phyloP scores from a whole-genome alignment of 2,797 vertebrate species.

The Chloroceryle inda region DNA sequence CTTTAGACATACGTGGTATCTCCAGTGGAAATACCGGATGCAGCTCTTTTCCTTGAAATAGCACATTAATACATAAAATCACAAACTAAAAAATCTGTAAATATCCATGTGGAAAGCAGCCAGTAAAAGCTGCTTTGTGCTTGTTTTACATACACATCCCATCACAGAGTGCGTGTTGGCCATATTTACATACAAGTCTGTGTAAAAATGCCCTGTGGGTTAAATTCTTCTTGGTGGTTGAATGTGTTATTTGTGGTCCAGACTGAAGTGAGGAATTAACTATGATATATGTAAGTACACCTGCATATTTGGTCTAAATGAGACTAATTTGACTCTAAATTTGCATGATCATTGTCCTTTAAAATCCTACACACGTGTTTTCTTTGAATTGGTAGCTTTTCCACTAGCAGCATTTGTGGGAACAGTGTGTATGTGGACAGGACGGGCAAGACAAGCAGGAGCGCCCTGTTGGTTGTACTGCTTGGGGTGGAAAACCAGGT shows the following conservation, averaged over 20 bases:
- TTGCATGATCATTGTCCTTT: background rate
- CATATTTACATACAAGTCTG: rapidly evolving
- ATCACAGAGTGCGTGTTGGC: background rate
- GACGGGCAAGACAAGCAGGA: background rate
- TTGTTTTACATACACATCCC: background rate
- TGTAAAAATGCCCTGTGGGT: background rate
- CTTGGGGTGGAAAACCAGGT: background rate
- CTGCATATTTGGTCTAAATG: background rate
- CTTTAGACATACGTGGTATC: rapidly evolving
- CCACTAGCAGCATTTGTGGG: background rate
- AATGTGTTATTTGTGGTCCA: background rate
- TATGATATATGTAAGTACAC: background rate
- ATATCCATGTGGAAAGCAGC: background rate
- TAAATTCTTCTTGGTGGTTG: no score
- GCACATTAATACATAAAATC: background rate
- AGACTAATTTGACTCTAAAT: background rate
- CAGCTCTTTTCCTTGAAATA: background rate
- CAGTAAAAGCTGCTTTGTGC: background rate
- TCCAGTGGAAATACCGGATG: background rate
- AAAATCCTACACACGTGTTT: background rate
- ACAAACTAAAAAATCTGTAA: background rate
- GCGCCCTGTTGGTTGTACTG: background rate
- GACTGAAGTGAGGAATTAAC: background rate
- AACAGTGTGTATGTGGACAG: background rate
- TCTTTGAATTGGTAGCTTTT: background rate